Conservation (phyloP, 2,888 invertebrate genomes). For the Capitulum mitella region DNA sequence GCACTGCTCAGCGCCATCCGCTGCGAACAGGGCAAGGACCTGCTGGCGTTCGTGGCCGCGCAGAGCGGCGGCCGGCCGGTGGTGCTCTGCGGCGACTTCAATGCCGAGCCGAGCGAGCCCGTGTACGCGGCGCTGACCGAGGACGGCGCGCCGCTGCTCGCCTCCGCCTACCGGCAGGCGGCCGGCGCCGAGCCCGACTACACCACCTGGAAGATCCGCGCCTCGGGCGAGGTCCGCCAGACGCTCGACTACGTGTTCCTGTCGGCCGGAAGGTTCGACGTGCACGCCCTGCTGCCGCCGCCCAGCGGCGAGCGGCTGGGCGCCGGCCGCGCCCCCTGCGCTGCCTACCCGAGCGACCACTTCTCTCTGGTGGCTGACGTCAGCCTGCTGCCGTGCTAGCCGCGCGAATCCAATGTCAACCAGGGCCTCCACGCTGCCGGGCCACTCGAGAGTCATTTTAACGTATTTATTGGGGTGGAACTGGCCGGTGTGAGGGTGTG, state of each 20-base stretch:
- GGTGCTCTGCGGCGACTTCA: conserved; percentile 66
- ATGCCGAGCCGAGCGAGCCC: conserved; percentile 64
- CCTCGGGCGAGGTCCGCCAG: conserved; percentile 61
- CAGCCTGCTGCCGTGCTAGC: conserved; percentile 29
- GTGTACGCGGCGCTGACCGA: conserved; percentile 48
- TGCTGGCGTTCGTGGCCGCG: conserved; percentile 52
- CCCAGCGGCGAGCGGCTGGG: conserved; percentile 61
- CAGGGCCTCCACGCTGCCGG: no score
- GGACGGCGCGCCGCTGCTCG: conserved; percentile 26
- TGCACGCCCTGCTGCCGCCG: conserved; percentile 52
- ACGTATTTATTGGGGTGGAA: no score
- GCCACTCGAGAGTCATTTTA: no score
- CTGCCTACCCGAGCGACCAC: conserved; percentile 66
- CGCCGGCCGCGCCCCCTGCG: conserved; percentile 57
- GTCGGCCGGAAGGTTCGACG: conserved; percentile 51
- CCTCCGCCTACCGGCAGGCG: conserved; percentile 36
- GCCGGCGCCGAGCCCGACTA: conserved; percentile 56
- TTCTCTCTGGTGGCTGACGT: conserved; percentile 64
- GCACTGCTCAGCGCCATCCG: conserved; percentile 58
- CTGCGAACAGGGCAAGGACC: conserved; percentile 63
- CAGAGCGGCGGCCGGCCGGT: conserved; percentile 51
- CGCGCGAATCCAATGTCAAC: background rate
- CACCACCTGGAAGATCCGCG: conserved; percentile 67
- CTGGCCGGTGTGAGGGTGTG: background rate
- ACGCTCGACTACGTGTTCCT: conserved; percentile 69